Conservation (phyloP, 2,888 invertebrate genomes). For the Ichneumoninae sp. region DNA sequence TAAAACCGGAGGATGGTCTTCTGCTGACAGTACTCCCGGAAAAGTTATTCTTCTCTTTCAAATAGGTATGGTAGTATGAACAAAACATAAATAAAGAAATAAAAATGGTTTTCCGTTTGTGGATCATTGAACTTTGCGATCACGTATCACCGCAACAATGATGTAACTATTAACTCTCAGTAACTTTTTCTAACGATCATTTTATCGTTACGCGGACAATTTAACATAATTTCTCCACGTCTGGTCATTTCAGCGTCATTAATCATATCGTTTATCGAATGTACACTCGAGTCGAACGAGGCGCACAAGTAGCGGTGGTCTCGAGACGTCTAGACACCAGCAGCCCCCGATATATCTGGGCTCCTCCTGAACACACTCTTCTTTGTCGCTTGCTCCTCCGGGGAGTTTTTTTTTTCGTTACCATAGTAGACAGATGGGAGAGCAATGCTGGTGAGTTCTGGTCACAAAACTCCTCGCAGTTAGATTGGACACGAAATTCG, state of each 20-base stretch:
- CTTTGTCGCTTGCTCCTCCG: background rate
- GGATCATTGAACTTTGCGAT: background rate
- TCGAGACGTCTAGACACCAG: conserved; percentile 63
- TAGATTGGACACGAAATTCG: background rate
- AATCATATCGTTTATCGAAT: conserved; percentile 55
- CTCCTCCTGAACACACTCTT: conserved; percentile 31
- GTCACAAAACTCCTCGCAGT: background rate
- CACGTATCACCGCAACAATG: conserved; percentile 3
- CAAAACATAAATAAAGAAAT: background rate
- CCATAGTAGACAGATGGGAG: background rate
- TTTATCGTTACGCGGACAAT: conserved; percentile 4
- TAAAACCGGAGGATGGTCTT: conserved; percentile 58
- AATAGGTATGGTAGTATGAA: conserved; percentile 62
- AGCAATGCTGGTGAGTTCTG: background rate
- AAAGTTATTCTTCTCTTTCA: conserved; percentile 62
- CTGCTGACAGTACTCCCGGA: conserved; percentile 59
- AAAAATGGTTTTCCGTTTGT: conserved; percentile 9
- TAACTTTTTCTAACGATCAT: conserved; percentile 20
- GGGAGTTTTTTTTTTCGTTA: conserved; percentile 14
- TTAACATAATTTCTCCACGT: conserved; percentile 15
- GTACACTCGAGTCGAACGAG: conserved; percentile 14
- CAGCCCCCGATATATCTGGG: conserved; percentile 52
- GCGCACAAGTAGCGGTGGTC: conserved; percentile 42
- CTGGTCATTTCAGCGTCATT: conserved; percentile 32
- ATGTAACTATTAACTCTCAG: conserved; percentile 16